Base-by-base conservation (phyloP, 2,888 invertebrate species). In the Strigamia crassipes region DNA sequence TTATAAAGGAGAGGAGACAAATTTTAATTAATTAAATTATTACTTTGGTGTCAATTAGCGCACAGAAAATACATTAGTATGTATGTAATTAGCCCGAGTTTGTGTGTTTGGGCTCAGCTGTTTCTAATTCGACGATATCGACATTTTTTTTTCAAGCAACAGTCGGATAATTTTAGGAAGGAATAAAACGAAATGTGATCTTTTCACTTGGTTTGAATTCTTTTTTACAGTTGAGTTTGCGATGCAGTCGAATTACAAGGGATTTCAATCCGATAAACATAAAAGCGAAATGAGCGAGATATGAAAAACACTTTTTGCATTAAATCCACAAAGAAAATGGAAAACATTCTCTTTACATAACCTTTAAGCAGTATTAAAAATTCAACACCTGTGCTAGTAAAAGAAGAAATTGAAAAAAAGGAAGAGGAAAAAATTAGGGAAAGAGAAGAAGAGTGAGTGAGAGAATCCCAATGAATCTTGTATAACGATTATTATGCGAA, bases 361-460 rank as follows among this genome's bases (percentile, higher is more conserved):
- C 73, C 73, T 73, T 73, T 73, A 73, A 73, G 73, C 73, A 31
- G 73, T 73, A 73, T 73, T 73, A 73, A 73, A 73, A 73, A 73
- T 73, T 73, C 73, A 73, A 73, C 73, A 73, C 73, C 31, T 73
- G 73, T 73, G 73, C 73, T 10, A 73, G 31, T 73, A 73, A 73
- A 13, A 31, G 73, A 15, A 8, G 73, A 73, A 73, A 73, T 73
- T 73, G 73, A 73, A 73, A 73, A 73, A 21, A 21, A 18, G 18
- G 21, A 21, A 21, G 12, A 73, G 23, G n/a, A 73, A 73, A 31
- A 27, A 15, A 27, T 27, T 13, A 27, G 12, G 61, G 0, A 21
- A 8, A 21, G 18, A 66, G 18, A 73, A 73, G 31, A 73, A 73
- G 23, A 15, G 27, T 27, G 31, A 27, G n/a, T 27, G n/a, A 31